Percentiles rank a stretch among this genome's conserved stretches.
phyloP scores from a whole-genome alignment of 1,140 invertebrate species.

The Solen grandis region DNA sequence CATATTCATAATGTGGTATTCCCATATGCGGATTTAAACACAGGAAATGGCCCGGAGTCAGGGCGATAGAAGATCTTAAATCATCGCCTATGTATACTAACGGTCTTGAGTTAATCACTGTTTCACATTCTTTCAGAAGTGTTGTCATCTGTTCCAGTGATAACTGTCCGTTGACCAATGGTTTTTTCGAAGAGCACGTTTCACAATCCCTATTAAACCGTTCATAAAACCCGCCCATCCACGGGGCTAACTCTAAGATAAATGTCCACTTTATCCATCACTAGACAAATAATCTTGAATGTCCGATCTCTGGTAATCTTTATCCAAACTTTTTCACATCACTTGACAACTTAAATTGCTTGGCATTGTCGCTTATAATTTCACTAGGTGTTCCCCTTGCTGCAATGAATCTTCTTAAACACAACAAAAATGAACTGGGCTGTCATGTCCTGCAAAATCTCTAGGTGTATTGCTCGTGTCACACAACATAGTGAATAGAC shows the following conservation, averaged over 20 bases:
- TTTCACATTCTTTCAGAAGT: neutral
- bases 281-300: constrained; percentile 2
- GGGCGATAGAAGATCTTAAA: no score
- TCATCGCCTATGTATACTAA: no score
- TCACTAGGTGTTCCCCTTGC: no score
- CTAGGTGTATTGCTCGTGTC: constrained; percentile 20
- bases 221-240: no score
- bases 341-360: constrained; percentile 1
- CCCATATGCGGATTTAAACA: neutral
- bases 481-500: constrained; percentile 21
- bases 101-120: no score
- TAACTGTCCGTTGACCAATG: neutral
- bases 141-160: neutral
- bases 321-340: neutral
- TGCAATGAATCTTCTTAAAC: no score
- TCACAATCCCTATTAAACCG: no score
- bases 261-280: constrained; percentile 13
- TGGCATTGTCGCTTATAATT: no score
- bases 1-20: neutral
- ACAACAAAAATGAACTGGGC: neutral
- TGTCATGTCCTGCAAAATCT: constrained; percentile 7
- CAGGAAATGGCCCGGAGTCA: constrained; percentile 7
- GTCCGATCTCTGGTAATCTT: neutral
- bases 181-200: constrained; percentile 2
- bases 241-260: neutral